Evolutionary conservation across 2,888 invertebrate genomes (phyloP).

Genomic region (Diplolepis rosae): DNA sequence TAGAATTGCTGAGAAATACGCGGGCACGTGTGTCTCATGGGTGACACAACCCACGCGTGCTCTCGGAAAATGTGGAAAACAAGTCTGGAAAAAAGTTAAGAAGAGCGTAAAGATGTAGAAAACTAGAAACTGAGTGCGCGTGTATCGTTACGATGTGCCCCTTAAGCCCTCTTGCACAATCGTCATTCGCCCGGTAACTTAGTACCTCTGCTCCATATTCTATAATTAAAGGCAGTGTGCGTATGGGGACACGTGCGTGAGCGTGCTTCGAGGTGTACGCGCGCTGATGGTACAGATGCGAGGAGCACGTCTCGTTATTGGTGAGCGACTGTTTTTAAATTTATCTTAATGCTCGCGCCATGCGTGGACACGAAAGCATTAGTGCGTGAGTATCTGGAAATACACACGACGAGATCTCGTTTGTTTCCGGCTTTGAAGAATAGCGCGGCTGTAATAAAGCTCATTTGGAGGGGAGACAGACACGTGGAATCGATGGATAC

Average conservation of each 20-base stretch:
- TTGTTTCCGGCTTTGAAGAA: slow-evolving; percentile 53
- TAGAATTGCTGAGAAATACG: slow-evolving; percentile 11
- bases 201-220: slow-evolving; percentile 69
- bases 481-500: slow-evolving; percentile 27
- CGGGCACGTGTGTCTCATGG: slow-evolving; percentile 31
- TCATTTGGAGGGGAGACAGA: neutral
- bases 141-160: slow-evolving; percentile 11
- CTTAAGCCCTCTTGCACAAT: slow-evolving; percentile 11
- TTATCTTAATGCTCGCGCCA: slow-evolving; percentile 54
- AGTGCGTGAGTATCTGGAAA: slow-evolving; percentile 47
- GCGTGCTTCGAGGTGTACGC: slow-evolving; percentile 49
- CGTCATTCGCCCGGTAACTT: slow-evolving; percentile 52
- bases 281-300: slow-evolving; percentile 35
- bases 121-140: slow-evolving; percentile 33
- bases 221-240: slow-evolving; percentile 67
- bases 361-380: slow-evolving; percentile 30
- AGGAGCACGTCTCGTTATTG: slow-evolving; percentile 29
- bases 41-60: slow-evolving; percentile 10
- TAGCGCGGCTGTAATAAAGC: slow-evolving; percentile 13
- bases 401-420: slow-evolving; percentile 52
- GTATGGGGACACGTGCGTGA: slow-evolving; percentile 50
- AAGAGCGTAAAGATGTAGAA: neutral
- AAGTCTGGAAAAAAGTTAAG: slow-evolving; percentile 1
- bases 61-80: slow-evolving; percentile 37
- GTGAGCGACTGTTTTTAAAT: slow-evolving; percentile 60